A percentile compares a stretch with the other conserved stretches of the same genome.
Evolutionary conservation across 2,113 vertebrate species (phyloP).

Genomic region (Anarrhichthys ocellatus): DNA sequence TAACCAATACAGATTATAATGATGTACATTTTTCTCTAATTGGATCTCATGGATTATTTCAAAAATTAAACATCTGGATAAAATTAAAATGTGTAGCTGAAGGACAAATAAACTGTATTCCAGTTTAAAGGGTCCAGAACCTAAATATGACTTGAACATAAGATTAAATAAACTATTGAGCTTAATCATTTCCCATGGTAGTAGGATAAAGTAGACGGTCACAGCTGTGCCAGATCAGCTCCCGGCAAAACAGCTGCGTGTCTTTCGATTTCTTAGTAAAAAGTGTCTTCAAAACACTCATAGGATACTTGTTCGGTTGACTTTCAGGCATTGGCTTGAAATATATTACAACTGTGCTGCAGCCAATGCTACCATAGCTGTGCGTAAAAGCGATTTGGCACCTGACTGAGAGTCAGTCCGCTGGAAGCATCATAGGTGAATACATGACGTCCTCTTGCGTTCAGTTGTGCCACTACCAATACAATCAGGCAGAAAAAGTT

Average conservation of each 20-base stretch:
- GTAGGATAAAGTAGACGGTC: neutral
- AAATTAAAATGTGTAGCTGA: neutral
- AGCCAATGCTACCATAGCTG: neutral
- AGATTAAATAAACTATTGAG: neutral
- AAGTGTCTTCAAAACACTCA: neutral
- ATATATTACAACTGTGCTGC: neutral
- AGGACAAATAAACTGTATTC: neutral
- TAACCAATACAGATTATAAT: neutral
- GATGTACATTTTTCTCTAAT: neutral
- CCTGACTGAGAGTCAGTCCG: neutral
- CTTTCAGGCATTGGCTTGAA: neutral
- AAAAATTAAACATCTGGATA: neutral
- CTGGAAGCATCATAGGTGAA: neutral
- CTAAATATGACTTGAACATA: neutral
- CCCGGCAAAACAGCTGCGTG: neutral
- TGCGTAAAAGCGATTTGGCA: conserved; percentile 1
- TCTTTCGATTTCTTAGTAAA: neutral
- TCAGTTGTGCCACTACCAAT: neutral
- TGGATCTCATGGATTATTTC: neutral
- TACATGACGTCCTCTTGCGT: conserved; percentile 21
- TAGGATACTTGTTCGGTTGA: neutral
- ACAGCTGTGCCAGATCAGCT: neutral
- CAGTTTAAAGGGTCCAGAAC: neutral
- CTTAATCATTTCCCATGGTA: neutral
- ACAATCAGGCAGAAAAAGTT: neutral